These are phyloP conservation scores for Glyptemys insculpta DNA, from an alignment of 2,797 vertebrate genomes.

Conservation along the genomic window DNA sequence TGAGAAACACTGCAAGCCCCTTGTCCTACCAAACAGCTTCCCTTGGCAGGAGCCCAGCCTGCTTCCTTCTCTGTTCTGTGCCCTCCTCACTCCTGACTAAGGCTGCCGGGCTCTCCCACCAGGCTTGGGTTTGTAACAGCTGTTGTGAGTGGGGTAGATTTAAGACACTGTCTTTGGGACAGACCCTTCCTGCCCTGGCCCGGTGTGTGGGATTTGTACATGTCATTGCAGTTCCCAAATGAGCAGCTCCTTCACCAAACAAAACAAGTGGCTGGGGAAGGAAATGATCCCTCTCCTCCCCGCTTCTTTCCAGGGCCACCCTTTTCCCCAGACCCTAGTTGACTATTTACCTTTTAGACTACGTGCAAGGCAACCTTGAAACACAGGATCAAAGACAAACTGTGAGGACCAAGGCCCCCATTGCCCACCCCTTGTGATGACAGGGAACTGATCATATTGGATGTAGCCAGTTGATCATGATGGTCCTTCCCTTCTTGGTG, in stretches of 20 bases:
- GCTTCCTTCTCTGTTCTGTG: background rate
- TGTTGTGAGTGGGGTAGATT: conserved; percentile 45
- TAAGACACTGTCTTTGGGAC: background rate
- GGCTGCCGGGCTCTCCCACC: background rate
- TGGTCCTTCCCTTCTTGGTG: background rate
- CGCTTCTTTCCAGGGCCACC: background rate
- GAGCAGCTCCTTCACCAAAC: background rate
- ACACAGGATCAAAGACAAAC: background rate
- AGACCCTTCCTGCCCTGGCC: conserved; percentile 8
- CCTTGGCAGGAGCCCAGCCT: background rate
- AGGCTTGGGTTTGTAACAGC: background rate
- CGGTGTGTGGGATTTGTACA: conserved; percentile 19
- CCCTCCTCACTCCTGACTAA: background rate
- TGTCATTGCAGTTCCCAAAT: background rate
- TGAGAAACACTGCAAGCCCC: background rate
- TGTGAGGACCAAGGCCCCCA: background rate
- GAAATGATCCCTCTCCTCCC: background rate
- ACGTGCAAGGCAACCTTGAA: background rate
- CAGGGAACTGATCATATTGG: background rate
- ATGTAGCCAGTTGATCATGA: background rate
- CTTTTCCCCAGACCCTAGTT: conserved; percentile 5
- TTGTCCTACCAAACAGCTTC: background rate
- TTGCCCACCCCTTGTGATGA: background rate
- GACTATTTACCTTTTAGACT: background rate
- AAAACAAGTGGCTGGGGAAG: background rate